Evolutionary conservation across 2,113 vertebrate genomes (phyloP).

Genomic region (Prunella fulvescens): DNA sequence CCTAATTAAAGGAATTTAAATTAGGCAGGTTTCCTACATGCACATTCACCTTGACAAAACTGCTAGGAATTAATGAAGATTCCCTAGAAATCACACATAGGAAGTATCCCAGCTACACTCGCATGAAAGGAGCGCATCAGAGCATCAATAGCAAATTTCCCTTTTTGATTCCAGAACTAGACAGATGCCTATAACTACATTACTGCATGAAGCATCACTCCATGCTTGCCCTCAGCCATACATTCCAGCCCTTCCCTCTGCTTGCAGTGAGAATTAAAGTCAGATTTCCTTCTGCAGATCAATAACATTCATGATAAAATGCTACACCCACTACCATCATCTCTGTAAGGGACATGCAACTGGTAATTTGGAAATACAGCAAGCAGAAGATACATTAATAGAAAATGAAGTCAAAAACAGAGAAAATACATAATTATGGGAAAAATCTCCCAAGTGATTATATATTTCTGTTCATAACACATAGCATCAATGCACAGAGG

Average conservation of each 20-base stretch:
- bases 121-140: not conserved
- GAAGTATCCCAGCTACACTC: not conserved
- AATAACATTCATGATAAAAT: not conserved
- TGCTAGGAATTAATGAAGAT: not conserved
- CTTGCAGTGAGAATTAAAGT: not conserved
- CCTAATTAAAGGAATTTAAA: not conserved
- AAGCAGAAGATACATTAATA: not conserved
- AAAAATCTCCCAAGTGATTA: not conserved
- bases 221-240: not conserved
- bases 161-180: not conserved
- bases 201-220: not conserved
- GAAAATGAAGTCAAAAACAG: not conserved
- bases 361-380: not conserved
- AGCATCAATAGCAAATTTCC: not conserved
- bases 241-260: not conserved
- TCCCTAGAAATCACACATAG: not conserved
- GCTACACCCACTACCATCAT: not conserved
- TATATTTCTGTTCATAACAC: not conserved
- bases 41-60: not conserved
- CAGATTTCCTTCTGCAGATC: not conserved
- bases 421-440: not conserved
- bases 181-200: not conserved
- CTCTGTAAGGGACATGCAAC: not conserved
- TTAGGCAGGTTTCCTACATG: not conserved
- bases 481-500: not conserved